A percentile compares a stretch with the other conserved stretches of the same genome.
Conservation (phyloP, 1,140 invertebrate genomes). For the Scaptomyza montana region DNA sequence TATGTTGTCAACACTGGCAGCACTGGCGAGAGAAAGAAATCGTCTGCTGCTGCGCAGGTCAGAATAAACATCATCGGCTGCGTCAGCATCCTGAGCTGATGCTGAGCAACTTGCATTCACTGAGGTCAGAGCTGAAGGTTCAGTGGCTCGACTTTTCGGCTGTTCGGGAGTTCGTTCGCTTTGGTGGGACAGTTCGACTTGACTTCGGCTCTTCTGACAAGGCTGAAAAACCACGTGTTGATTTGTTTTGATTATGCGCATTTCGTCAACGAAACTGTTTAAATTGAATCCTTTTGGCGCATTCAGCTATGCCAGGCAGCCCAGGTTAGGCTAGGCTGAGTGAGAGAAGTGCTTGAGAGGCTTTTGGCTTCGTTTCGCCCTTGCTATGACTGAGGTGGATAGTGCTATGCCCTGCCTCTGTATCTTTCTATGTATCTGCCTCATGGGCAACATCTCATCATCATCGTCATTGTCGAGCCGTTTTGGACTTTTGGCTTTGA, state of each 20-base stretch:
- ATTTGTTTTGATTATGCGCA: slow-evolving; percentile 83
- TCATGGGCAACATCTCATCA: slow-evolving; percentile 15
- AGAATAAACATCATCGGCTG: slow-evolving; percentile 17
- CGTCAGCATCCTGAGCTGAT: slow-evolving; percentile 16
- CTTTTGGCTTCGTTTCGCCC: not conserved
- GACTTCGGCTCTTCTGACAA: slow-evolving; percentile 42
- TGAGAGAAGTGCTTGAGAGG: slow-evolving; percentile 1
- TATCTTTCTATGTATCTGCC: slow-evolving; percentile 7
- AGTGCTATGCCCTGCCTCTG: not conserved
- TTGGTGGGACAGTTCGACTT: slow-evolving; percentile 9
- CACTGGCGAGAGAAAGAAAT: not conserved
- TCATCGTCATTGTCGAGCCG: slow-evolving; percentile 32
- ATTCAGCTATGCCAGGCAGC: not conserved
- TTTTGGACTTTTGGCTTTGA: slow-evolving; percentile 31
- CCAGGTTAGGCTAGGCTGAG: not conserved
- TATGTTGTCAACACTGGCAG: slow-evolving; percentile 13
- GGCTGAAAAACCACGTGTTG: slow-evolving; percentile 81
- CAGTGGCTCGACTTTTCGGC: not conserved
- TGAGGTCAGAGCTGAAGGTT: slow-evolving; percentile 23
- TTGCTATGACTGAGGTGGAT: not conserved
- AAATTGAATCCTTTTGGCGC: slow-evolving; percentile 63
- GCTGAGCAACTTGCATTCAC: slow-evolving; percentile 8
- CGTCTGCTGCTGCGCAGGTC: not conserved
- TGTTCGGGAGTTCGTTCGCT: not conserved
- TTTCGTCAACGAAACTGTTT: slow-evolving; percentile 65